Evolutionary conservation across 2,113 vertebrate species (phyloP).

Genomic region (Isichthys henryi): DNA sequence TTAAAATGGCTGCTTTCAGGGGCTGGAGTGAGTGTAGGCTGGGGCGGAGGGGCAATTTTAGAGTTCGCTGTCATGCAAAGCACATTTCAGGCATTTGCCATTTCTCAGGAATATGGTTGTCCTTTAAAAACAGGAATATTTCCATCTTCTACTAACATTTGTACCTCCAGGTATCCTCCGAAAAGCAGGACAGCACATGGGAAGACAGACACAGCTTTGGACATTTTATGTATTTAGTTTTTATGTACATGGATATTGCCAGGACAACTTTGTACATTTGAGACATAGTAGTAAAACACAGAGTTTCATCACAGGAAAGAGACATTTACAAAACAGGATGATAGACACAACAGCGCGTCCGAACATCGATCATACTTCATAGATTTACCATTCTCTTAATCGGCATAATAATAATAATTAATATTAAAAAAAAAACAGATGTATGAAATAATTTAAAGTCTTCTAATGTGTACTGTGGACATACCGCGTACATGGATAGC

Average conservation of each 20-base stretch:
- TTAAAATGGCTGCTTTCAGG: background rate
- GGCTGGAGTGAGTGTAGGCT: background rate
- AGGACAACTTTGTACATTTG: slow-evolving; percentile 92
- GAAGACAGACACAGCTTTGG: slow-evolving; percentile 54
- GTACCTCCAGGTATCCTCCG: background rate
- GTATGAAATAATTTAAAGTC: slow-evolving; percentile 98
- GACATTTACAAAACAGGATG: slow-evolving; percentile 79
- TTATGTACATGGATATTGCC: slow-evolving; percentile 75
- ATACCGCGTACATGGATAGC: slow-evolving; percentile 45
- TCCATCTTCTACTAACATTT: background rate
- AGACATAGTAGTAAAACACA: slow-evolving; percentile 80
- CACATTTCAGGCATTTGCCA: background rate
- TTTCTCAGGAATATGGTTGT: no score
- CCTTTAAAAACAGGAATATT: background rate
- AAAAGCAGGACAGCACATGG: background rate
- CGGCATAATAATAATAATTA: slow-evolving; percentile 65
- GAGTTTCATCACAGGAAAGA: slow-evolving; percentile 70
- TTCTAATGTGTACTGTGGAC: slow-evolving; percentile 52
- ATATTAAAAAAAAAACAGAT: slow-evolving; percentile 71
- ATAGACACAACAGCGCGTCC: slow-evolving; percentile 73
- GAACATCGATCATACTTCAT: slow-evolving; percentile 58
- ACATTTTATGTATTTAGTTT: slow-evolving; percentile 73
- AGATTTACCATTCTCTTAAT: slow-evolving; percentile 64
- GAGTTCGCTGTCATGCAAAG: background rate
- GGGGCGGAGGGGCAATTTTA: background rate